Evolutionary conservation across 2,113 vertebrate species (phyloP).

Genomic region (Numida meleagris): DNA sequence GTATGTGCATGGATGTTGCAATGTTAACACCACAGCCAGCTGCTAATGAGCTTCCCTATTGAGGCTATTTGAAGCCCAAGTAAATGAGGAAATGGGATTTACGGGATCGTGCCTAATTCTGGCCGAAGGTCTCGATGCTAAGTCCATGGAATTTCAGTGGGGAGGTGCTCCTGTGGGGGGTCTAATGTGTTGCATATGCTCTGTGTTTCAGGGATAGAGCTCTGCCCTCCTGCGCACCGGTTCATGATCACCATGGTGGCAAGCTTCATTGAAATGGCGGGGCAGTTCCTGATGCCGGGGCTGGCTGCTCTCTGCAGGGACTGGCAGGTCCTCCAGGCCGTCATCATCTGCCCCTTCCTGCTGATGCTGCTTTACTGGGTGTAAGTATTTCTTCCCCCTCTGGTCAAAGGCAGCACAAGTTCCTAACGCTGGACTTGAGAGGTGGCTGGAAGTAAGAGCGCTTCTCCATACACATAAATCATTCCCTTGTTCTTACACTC

Average conservation of each 20-base stretch:
- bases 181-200: not conserved
- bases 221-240: constrained; percentile 91
- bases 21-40: not conserved
- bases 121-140: not conserved
- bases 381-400: constrained; percentile 81
- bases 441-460: accelerated
- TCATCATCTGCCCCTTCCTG: constrained; percentile 96
- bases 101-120: not conserved
- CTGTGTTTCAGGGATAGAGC: constrained; percentile 90
- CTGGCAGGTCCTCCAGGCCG: constrained; percentile 95
- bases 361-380: constrained; percentile 93
- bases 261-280: constrained; percentile 91
- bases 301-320: constrained; percentile 92
- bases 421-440: not conserved
- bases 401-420: accelerated
- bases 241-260: constrained; percentile 98
- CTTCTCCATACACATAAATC: accelerated
- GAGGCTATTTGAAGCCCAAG: not conserved
- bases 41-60: not conserved
- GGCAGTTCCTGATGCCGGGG: constrained; percentile 95
- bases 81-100: not conserved
- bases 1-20: not conserved
- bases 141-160: not conserved
- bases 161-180: not conserved
- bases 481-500: not conserved